phyloP scores from a whole-genome alignment of 2,797 vertebrate genomes.

The Halcyon badia region DNA sequence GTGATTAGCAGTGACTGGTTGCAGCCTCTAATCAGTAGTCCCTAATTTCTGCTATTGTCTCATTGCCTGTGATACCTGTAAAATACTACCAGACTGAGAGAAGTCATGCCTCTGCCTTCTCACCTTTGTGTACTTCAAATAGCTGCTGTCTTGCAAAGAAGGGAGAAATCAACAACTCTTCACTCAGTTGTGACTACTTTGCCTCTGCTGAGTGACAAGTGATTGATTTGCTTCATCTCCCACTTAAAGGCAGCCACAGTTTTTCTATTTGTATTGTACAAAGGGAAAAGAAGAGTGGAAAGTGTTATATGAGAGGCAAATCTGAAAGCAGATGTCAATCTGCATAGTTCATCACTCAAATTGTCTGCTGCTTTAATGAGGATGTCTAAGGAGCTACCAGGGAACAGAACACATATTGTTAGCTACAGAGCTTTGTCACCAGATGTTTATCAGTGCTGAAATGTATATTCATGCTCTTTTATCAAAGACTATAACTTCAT shows the following conservation, averaged over 20 bases:
- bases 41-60: background rate
- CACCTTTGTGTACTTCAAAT: background rate
- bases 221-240: background rate
- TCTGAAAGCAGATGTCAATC: background rate
- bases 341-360: background rate
- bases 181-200: background rate
- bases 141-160: background rate
- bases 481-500: background rate
- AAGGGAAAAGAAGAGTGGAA: background rate
- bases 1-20: background rate
- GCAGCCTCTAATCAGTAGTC: background rate
- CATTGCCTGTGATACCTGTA: background rate
- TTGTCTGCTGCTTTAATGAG: background rate
- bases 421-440: background rate
- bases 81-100: background rate
- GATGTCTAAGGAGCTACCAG: background rate
- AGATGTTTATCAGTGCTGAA: background rate
- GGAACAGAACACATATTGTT: background rate
- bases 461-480: background rate
- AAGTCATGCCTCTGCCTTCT: background rate
- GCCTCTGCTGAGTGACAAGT: slow-evolving; percentile 1
- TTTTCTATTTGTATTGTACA: background rate
- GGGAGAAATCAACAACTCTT: background rate
- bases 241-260: background rate
- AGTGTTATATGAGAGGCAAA: background rate